Evolutionary conservation across 2,888 invertebrate species (phyloP).

Genomic region (Papilio demoleus): DNA sequence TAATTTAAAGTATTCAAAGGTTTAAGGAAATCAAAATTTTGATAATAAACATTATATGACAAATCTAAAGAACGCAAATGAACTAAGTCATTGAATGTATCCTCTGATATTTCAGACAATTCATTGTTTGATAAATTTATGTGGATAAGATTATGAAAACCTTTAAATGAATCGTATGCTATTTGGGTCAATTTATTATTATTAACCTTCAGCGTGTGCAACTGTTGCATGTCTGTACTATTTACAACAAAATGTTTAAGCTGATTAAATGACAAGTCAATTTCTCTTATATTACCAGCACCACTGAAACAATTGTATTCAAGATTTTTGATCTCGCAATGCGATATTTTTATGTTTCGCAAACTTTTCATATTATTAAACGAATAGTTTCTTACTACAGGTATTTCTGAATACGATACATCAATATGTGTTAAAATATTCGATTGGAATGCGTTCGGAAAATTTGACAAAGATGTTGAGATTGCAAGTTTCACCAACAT

Average conservation of each 20-base stretch:
- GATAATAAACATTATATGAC: slow-evolving; percentile 59
- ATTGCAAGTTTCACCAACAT: slow-evolving; percentile 60
- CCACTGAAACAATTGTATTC: slow-evolving; percentile 60
- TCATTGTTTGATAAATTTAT: slow-evolving; percentile 57
- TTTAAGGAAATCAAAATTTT: slow-evolving; percentile 47
- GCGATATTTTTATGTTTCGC: slow-evolving; percentile 62
- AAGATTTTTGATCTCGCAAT: slow-evolving; percentile 56
- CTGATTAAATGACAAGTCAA: slow-evolving; percentile 67
- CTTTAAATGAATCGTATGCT: slow-evolving; percentile 48
- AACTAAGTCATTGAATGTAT: slow-evolving; percentile 52
- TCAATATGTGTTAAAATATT: slow-evolving; percentile 60
- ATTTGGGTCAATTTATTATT: slow-evolving; percentile 60
- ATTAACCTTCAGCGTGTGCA: slow-evolving; percentile 56
- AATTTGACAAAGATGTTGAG: slow-evolving; percentile 57
- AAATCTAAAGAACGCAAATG: slow-evolving; percentile 59
- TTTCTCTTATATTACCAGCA: slow-evolving; percentile 55
- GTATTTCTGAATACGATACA: slow-evolving; percentile 59
- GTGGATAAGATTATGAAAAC: slow-evolving; percentile 50
- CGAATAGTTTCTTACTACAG: slow-evolving; percentile 58
- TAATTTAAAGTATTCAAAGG: slow-evolving; percentile 48
- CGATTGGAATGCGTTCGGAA: slow-evolving; percentile 63
- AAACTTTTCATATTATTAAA: slow-evolving; percentile 62
- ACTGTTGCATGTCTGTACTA: slow-evolving; percentile 54
- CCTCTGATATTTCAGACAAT: slow-evolving; percentile 49
- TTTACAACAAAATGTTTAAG: slow-evolving; percentile 59